These are phyloP conservation scores for Rhinogobio ventralis DNA, from an alignment of 2,797 vertebrate genomes.

Conservation along the genomic window DNA sequence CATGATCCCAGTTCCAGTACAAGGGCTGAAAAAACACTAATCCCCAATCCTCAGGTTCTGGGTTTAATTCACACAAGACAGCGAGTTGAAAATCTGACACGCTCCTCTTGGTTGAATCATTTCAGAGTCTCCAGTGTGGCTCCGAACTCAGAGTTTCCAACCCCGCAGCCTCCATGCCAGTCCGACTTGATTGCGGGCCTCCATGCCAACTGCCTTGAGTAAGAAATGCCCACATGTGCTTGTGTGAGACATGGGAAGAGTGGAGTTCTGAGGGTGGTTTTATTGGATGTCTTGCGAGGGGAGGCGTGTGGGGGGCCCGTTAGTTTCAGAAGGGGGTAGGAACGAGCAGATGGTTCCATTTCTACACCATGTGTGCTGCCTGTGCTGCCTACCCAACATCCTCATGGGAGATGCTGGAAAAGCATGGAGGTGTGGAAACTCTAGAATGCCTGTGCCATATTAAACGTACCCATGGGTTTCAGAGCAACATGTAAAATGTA, in stretches of 20 bases:
- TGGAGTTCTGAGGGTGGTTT: conserved; percentile 39
- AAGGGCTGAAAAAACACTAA: neutral
- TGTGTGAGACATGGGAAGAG: conserved; percentile 35
- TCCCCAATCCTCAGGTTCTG: neutral
- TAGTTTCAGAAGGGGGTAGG: conserved; percentile 53
- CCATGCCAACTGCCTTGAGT: conserved; percentile 54
- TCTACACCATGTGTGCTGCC: conserved; percentile 57
- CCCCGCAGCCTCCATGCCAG: conserved; percentile 64
- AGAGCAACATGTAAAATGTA: conserved; percentile 42
- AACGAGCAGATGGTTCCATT: conserved; percentile 58
- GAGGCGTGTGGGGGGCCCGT: conserved; percentile 46
- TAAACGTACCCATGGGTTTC: conserved; percentile 14
- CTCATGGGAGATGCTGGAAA: conserved; percentile 59
- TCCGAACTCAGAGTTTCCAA: conserved; percentile 67
- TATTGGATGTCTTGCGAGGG: conserved; percentile 38
- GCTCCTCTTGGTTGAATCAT: conserved; percentile 18
- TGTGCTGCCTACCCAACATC: conserved; percentile 53
- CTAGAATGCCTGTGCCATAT: neutral
- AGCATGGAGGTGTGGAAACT: conserved; percentile 23
- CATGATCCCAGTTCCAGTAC: conserved; percentile 58
- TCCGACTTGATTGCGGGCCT: conserved; percentile 62
- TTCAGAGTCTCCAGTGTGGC: conserved; percentile 68
- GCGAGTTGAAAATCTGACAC: conserved; percentile 32
- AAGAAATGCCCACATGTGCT: conserved; percentile 31
- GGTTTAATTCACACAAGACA: neutral